These are phyloP conservation scores for Stegana nigrithorax DNA, from an alignment of 2,888 invertebrate species.

Conservation along the genomic window DNA sequence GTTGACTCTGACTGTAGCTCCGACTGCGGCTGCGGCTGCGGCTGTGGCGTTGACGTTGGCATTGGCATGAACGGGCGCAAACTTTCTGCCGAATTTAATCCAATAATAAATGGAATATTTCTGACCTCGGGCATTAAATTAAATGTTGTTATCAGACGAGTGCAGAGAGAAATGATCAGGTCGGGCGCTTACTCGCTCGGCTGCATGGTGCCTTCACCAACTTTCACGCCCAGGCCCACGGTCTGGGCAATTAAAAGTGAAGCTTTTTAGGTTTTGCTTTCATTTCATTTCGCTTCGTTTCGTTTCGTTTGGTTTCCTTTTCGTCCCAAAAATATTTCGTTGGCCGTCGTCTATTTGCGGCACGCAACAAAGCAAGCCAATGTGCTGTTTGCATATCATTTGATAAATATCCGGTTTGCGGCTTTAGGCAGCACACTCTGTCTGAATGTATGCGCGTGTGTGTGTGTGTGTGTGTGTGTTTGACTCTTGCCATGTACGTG, in stretches of 20 bases:
- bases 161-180: conserved; percentile 69
- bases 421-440: no score
- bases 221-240: neutral
- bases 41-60: no score
- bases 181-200: neutral
- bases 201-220: neutral
- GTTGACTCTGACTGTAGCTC: no score
- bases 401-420: conserved; percentile 3
- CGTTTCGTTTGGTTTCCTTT: neutral
- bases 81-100: conserved; percentile 68
- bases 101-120: conserved; percentile 70
- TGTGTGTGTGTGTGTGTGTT: conserved; percentile 7
- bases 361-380: neutral
- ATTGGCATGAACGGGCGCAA: no score
- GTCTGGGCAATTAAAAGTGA: neutral
- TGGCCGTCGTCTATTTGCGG: neutral
- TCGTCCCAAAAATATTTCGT: neutral
- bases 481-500: no score
- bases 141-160: conserved; percentile 69
- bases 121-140: conserved; percentile 70
- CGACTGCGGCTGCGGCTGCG: no score
- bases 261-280: neutral
- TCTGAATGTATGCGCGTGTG: no score
- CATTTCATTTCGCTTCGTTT: neutral
- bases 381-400: neutral